Evolutionary conservation across 2,888 invertebrate genomes (phyloP).

Genomic region (Cephus spinipes): DNA sequence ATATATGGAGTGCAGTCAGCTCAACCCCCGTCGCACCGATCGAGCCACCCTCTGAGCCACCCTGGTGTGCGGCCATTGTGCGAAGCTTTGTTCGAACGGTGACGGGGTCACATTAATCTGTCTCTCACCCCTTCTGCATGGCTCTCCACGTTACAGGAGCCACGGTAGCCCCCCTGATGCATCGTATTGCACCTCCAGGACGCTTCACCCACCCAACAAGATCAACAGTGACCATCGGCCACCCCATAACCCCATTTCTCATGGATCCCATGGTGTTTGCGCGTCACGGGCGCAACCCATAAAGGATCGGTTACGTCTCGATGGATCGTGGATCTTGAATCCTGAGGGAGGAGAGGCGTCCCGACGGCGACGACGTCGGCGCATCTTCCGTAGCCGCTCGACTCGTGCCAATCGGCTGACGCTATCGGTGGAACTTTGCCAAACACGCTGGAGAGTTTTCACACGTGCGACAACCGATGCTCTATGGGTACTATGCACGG

Average conservation of each 20-base stretch:
- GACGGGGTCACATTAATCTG: slow-evolving; percentile 65
- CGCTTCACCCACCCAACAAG: slow-evolving; percentile 20
- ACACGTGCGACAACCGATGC: not conserved
- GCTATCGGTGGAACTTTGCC: not conserved
- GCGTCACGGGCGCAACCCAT: not conserved
- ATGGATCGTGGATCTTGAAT: not conserved
- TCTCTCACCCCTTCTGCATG: slow-evolving; percentile 56
- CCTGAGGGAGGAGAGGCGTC: not conserved
- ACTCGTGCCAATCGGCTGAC: not conserved
- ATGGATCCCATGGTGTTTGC: not conserved
- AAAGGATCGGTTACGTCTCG: not conserved
- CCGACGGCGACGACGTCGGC: not conserved
- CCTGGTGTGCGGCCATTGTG: slow-evolving; percentile 59
- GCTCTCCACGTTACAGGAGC: slow-evolving; percentile 40
- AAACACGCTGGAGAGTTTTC: not conserved
- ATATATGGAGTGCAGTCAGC: slow-evolving; percentile 57
- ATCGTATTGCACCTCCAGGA: not conserved
- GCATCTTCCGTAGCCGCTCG: not conserved
- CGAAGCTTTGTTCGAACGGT: slow-evolving; percentile 63
- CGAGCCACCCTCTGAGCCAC: slow-evolving; percentile 25
- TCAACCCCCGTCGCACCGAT: slow-evolving; percentile 39
- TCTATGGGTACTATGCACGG: not conserved
- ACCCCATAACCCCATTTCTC: slow-evolving; percentile 13
- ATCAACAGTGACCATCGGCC: slow-evolving; percentile 27
- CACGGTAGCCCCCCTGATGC: not conserved